Percentiles rank a stretch among this genome's conserved stretches.
Evolutionary conservation across 2,797 vertebrate genomes (phyloP).

Genomic region (Epinephelus awoara): DNA sequence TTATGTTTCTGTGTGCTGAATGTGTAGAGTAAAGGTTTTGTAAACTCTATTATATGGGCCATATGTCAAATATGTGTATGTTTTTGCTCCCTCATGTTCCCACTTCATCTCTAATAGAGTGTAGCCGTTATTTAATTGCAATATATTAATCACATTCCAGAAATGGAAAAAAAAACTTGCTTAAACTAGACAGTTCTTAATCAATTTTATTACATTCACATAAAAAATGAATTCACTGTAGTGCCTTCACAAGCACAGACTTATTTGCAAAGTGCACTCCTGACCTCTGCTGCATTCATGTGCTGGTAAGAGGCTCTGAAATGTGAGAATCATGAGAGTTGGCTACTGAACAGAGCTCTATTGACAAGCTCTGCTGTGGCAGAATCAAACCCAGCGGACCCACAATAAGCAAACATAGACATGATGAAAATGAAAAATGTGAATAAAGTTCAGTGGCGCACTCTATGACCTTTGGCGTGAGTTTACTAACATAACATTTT

Average conservation of each 20-base stretch:
- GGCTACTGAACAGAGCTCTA: slow-evolving; percentile 28
- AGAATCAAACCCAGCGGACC: slow-evolving; percentile 42
- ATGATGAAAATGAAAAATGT: slow-evolving; percentile 35
- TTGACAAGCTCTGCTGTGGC: slow-evolving; percentile 33
- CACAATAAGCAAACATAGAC: slow-evolving; percentile 15
- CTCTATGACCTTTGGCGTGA: background rate
- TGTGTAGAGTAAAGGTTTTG: too few relatives aligned
- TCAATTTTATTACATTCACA: background rate
- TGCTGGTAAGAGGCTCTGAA: slow-evolving; percentile 32
- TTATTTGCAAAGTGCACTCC: slow-evolving; percentile 9
- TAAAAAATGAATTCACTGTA: background rate
- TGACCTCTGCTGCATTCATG: slow-evolving; percentile 36
- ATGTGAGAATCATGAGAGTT: slow-evolving; percentile 48
- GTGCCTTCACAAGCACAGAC: background rate
- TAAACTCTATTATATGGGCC: too few relatives aligned
- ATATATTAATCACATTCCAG: background rate
- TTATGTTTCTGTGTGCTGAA: too few relatives aligned
- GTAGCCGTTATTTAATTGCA: too few relatives aligned
- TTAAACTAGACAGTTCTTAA: background rate
- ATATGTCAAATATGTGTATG: too few relatives aligned
- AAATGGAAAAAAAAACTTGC: background rate
- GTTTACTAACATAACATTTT: slow-evolving; percentile 23
- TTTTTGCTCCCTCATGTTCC: too few relatives aligned
- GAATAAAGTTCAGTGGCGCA: slow-evolving; percentile 1
- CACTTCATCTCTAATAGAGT: too few relatives aligned